These are phyloP conservation scores for Pristiophorus japonicus DNA, from an alignment of 2,113 vertebrate genomes.

Conservation along the genomic window DNA sequence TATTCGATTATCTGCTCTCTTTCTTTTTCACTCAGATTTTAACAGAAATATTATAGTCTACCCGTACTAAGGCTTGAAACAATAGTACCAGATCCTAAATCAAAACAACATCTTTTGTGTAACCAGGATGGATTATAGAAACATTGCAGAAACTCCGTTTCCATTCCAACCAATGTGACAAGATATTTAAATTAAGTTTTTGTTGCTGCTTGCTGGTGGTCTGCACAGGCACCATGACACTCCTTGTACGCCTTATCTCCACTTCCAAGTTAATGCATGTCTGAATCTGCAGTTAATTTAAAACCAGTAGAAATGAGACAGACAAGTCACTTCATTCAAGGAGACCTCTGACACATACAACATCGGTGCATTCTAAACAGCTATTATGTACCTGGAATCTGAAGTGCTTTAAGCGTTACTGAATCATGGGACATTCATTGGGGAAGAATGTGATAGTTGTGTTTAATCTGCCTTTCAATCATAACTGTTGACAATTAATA, in stretches of 20 bases:
- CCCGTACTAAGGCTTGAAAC: neutral
- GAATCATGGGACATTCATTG: neutral
- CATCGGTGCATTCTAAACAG: neutral
- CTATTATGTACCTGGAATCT: neutral
- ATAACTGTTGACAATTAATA: neutral
- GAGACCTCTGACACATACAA: neutral
- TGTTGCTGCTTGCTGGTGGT: neutral
- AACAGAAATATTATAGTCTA: neutral
- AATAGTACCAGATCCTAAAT: neutral
- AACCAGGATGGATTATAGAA: neutral
- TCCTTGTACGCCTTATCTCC: neutral
- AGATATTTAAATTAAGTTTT: neutral
- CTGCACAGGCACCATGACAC: neutral
- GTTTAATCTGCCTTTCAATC: neutral
- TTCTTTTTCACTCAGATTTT: neutral
- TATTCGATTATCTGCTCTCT: neutral
- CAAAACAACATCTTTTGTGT: neutral
- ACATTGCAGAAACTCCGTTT: neutral
- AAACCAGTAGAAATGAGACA: neutral
- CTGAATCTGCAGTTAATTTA: neutral
- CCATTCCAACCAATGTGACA: neutral
- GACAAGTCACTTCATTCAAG: neutral
- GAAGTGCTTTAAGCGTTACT: constrained; percentile 4
- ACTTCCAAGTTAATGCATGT: neutral
- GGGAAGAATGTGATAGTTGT: neutral